Evolutionary conservation across 2,797 vertebrate species (phyloP).

Genomic region (Phalanger gymnotis): DNA sequence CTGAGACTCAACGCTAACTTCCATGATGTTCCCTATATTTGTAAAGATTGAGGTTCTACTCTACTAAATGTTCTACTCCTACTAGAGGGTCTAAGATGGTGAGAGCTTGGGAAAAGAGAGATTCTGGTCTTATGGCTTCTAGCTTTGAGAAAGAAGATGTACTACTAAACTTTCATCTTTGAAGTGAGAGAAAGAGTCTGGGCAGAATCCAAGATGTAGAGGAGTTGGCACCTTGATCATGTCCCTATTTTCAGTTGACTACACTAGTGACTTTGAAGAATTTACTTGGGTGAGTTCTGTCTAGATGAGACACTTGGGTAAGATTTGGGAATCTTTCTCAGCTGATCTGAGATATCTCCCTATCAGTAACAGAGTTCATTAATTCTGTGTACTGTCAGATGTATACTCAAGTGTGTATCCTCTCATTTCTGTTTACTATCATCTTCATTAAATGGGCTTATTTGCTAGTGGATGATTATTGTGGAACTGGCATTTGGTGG

Average conservation of each 20-base stretch:
- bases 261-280: not conserved
- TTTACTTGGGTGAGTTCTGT: not conserved
- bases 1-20: not conserved
- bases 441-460: not conserved
- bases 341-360: not conserved
- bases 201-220: not conserved
- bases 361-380: not conserved
- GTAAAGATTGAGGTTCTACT: not conserved
- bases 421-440: not conserved
- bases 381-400: not conserved
- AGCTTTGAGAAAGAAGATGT: not conserved
- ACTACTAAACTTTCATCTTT: not conserved
- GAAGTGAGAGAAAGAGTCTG: not conserved
- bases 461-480: not conserved
- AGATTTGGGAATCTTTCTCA: not conserved
- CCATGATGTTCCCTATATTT: not conserved
- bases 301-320: not conserved
- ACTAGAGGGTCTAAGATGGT: not conserved
- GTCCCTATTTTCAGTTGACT: not conserved
- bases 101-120: not conserved
- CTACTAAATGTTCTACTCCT: not conserved
- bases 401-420: not conserved
- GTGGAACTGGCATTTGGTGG: not conserved
- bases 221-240: not conserved
- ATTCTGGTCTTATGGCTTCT: not conserved